These are phyloP conservation scores for Chauna torquata DNA, from an alignment of 2,113 vertebrate genomes.

Conservation along the genomic window DNA sequence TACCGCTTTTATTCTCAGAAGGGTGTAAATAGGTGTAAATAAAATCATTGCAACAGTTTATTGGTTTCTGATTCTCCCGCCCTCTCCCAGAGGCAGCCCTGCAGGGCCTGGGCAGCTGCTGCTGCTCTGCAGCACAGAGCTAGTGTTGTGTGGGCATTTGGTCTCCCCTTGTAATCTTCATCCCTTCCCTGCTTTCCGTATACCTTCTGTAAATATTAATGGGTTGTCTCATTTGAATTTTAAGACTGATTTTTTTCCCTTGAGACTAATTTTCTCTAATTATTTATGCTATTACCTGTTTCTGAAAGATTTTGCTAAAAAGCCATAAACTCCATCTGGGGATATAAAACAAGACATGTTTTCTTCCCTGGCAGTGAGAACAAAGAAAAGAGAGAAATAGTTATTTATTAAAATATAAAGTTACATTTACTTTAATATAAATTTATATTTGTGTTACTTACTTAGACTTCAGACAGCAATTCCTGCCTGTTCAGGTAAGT, in stretches of 20 bases:
- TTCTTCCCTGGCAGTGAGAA: background rate
- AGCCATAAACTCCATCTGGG: background rate
- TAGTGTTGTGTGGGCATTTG: background rate
- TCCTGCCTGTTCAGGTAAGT: background rate
- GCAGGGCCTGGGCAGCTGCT: background rate
- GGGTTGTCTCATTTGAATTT: conserved; percentile 1
- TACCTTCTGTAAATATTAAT: conserved; percentile 14
- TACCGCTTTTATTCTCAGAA: background rate
- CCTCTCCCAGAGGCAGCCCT: background rate
- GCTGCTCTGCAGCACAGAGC: background rate
- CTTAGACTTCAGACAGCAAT: background rate
- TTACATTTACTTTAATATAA: too few relatives aligned
- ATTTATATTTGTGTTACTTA: too few relatives aligned
- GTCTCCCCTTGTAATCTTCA: background rate
- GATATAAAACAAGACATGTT: background rate
- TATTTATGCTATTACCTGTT: background rate
- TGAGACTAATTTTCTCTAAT: background rate
- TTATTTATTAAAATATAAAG: background rate
- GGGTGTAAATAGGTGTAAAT: background rate
- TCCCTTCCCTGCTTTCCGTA: background rate
- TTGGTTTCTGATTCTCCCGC: background rate
- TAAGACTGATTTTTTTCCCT: background rate
- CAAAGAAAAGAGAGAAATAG: background rate
- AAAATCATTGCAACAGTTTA: background rate
- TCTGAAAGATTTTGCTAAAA: background rate